Base-by-base conservation (phyloP, 2,888 invertebrate species). In the Acrocyrtus sp. region DNA sequence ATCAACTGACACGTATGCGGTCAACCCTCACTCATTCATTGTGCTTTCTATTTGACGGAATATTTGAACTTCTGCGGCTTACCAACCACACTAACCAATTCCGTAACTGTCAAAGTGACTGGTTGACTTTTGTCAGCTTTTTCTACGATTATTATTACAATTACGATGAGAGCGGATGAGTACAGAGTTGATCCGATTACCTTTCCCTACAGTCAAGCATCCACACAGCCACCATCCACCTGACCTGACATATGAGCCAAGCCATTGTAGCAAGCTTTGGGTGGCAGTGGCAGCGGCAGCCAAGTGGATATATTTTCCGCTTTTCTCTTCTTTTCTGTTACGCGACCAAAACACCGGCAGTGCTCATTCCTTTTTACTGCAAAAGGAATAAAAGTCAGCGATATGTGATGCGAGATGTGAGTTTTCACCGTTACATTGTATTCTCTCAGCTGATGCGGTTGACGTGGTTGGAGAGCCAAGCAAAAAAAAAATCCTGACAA, bases 91-190 rank as follows among this genome's bases (percentile, higher is more conserved):
- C 27, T 21, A 51, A 4, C 51, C 15, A 10, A 51, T 51, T 51
- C 51, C 24, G 51, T 26, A 51, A 24, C 51, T 51, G 27, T 51
- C 51, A 51, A 51, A 2, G 24, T 51, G 47, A 47, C 51, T 19
- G 17, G 26, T 1, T 26, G 24, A 24, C 34, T 34, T 34, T 8
- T 34, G 34, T 34, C 34, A 8, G 34, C 34, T 12, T 34, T 5
- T 12, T 34, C n/a, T n/a, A n/a, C 12, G 34, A 34, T 34, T 34
- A 34, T 34, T n/a, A n/a, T n/a, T n/a, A n/a, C n/a, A n/a, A n/a
- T n/a, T 34, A 34, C 34, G 12, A 34, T 34, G 34, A 34, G 34
- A 34, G 34, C n/a, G n/a, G n/a, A n/a, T n/a, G n/a, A n/a, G n/a
- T n/a, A 34, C 5, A 34, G 34, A 34, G 34, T 34, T 34, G 34